phyloP scores from a whole-genome alignment of 2,888 invertebrate species.

The Hypomecis atomaria region DNA sequence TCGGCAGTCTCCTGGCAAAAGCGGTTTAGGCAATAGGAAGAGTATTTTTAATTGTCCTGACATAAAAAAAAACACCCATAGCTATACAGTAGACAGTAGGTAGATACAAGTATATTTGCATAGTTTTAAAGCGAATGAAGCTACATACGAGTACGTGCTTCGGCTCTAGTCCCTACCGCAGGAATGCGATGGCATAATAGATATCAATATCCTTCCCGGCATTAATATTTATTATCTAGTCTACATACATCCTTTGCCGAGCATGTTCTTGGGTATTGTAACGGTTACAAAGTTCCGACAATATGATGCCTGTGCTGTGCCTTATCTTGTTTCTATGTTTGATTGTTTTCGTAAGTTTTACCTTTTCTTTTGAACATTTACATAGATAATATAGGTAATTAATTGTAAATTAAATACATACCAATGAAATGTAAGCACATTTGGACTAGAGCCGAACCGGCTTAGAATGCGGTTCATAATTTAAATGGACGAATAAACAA shows the following conservation, averaged over 20 bases:
- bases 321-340: constrained; percentile 6
- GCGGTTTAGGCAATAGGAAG: not conserved
- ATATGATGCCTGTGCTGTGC: constrained; percentile 14
- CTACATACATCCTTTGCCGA: not conserved
- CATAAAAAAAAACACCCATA: too few species aligned
- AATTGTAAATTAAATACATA: not conserved
- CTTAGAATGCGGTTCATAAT: too few species aligned
- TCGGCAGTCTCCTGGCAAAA: not conserved
- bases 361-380: not conserved
- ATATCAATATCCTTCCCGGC: constrained; percentile 17
- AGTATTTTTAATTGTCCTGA: too few species aligned
- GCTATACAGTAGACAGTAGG: too few species aligned
- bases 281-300: not conserved
- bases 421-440: not conserved
- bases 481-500: too few species aligned
- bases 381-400: not conserved
- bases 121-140: not conserved
- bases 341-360: constrained; percentile 13
- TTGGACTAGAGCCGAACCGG: too few species aligned
- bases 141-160: not conserved
- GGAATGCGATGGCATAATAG: constrained; percentile 19
- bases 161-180: constrained; percentile 15
- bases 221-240: not conserved
- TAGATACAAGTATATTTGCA: too few species aligned
- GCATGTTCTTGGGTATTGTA: not conserved